Conservation (phyloP, 1,140 invertebrate genomes). For the Drosophila seguyi region DNA sequence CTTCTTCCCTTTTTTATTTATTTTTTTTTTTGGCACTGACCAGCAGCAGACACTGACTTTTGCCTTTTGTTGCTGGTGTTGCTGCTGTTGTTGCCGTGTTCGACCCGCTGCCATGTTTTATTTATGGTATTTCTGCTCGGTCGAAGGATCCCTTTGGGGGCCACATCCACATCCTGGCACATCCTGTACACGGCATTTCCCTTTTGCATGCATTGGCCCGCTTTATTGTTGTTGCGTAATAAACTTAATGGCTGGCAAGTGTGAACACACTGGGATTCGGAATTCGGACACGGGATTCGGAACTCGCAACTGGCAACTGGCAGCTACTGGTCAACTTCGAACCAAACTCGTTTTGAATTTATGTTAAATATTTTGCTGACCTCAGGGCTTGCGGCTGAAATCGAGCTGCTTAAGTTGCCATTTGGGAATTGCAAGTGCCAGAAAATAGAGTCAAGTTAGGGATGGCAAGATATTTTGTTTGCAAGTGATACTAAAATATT, state of each 20-base stretch:
- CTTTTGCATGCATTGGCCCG: conserved; percentile 62
- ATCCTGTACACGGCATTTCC: conserved; percentile 63
- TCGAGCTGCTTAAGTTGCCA: conserved; percentile 67
- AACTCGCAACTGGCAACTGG: conserved; percentile 7
- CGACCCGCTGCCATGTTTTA: conserved; percentile 75
- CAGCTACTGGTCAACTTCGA: conserved; percentile 2
- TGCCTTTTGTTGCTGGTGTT: conserved; percentile 53
- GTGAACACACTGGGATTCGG: conserved; percentile 62
- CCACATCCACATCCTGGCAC: conserved; percentile 43
- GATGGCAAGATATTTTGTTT: neutral
- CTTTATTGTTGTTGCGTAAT: conserved; percentile 82
- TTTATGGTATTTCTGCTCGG: conserved; percentile 72
- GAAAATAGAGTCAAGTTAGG: conserved; percentile 48
- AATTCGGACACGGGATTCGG: conserved; percentile 5
- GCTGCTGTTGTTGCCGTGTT: conserved; percentile 38
- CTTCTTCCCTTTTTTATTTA: conserved; percentile 7
- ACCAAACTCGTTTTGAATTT: conserved; percentile 65
- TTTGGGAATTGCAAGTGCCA: conserved; percentile 56
- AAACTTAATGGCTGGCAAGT: conserved; percentile 82
- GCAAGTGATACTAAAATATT: neutral
- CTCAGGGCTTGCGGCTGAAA: conserved; percentile 22
- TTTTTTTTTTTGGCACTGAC: conserved; percentile 63
- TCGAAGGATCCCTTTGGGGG: conserved; percentile 76
- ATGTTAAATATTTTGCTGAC: conserved; percentile 78
- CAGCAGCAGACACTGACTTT: conserved; percentile 68